phyloP scores from a whole-genome alignment of 1,140 invertebrate genomes.

The Zaprionus ghesquierei region DNA sequence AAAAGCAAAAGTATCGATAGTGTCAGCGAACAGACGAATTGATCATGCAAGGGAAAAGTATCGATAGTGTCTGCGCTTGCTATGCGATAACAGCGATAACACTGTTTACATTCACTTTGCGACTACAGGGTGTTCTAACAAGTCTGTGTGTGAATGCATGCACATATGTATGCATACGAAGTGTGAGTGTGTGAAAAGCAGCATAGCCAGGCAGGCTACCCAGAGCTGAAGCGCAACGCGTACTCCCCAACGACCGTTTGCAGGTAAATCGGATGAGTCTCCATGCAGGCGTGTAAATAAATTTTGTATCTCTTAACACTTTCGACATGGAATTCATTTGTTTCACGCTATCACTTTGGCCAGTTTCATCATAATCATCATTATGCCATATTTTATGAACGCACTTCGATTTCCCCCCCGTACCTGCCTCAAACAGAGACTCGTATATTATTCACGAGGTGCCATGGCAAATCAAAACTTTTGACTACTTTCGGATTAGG shows the following conservation, averaged over 20 bases:
- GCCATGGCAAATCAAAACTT: constrained; percentile 35
- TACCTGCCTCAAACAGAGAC: neutral
- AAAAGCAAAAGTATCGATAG: neutral
- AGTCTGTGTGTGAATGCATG: neutral
- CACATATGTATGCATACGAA: too few species aligned
- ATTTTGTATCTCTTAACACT: constrained; percentile 28
- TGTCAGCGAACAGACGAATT: too few species aligned
- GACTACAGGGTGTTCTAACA: constrained; percentile 6
- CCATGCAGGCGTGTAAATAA: constrained; percentile 25
- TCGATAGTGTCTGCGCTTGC: too few species aligned
- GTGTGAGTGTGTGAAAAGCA: neutral
- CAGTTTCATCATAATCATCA: constrained; percentile 10
- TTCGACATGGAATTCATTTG: constrained; percentile 10
- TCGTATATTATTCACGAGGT: neutral
- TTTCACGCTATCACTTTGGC: neutral
- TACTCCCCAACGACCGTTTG: constrained; percentile 17
- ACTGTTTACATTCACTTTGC: neutral
- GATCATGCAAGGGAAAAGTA: neutral
- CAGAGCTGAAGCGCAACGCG: neutral
- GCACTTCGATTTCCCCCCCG: neutral
- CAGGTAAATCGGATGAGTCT: constrained; percentile 27
- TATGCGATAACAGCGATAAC: neutral
- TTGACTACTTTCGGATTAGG: constrained; percentile 38
- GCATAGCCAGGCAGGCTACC: neutral
- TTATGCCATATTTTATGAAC: constrained; percentile 20